Conservation (phyloP, 1,140 invertebrate species). For the Anastrepha obliqua region DNA sequence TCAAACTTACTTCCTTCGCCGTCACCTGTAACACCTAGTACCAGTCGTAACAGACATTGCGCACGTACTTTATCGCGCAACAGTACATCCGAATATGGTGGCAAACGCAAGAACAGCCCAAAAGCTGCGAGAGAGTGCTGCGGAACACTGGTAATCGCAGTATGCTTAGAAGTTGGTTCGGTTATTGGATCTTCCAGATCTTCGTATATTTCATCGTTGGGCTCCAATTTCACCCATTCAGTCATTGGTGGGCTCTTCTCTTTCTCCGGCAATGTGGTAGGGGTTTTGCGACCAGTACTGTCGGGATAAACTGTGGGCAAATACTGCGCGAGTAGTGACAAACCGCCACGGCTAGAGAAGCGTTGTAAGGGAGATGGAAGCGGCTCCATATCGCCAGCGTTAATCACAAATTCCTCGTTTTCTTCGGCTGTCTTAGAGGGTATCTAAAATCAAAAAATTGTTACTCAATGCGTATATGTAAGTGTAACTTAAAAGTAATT, state of each 20-base stretch:
- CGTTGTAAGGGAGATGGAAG: conserved; percentile 81
- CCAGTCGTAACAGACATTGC: conserved; percentile 87
- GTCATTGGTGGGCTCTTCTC: conserved; percentile 77
- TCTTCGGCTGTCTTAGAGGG: not conserved
- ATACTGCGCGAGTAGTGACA: conserved; percentile 89
- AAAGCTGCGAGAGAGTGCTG: conserved; percentile 93
- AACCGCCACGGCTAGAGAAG: conserved; percentile 89
- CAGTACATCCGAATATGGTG: conserved; percentile 91
- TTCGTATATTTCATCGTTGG: conserved; percentile 83
- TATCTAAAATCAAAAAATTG: not conserved
- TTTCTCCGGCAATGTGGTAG: conserved; percentile 72
- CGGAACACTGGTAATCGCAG: conserved; percentile 79
- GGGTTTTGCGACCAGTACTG: conserved; percentile 70
- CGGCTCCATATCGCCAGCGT: conserved; percentile 68
- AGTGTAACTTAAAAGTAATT: not conserved
- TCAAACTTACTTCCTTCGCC: conserved; percentile 86
- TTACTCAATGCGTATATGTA: not conserved
- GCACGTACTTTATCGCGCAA: conserved; percentile 88
- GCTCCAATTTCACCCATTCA: conserved; percentile 89
- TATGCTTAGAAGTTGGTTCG: conserved; percentile 68
- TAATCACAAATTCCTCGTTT: conserved; percentile 56
- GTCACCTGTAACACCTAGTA: conserved; percentile 92
- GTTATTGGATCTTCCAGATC: conserved; percentile 77
- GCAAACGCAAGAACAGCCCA: conserved; percentile 89
- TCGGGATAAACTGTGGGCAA: conserved; percentile 91